Conservation (phyloP, 2,888 invertebrate species). For the Dendrolimus pini region DNA sequence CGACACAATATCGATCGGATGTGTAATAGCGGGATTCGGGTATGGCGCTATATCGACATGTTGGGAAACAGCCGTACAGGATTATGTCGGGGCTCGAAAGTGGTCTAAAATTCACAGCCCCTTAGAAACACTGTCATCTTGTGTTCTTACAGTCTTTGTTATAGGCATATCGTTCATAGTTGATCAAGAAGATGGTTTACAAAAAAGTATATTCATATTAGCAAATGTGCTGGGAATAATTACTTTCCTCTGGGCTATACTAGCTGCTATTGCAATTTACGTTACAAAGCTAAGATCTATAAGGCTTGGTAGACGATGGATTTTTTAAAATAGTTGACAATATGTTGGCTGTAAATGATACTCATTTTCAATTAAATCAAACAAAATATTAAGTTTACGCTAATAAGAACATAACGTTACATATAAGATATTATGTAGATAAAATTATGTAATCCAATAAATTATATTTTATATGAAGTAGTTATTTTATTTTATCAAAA, state of each 20-base stretch:
- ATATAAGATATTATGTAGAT: not conserved
- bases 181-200: conserved; percentile 39
- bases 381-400: no score
- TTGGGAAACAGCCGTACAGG: conserved; percentile 62
- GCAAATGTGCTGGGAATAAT: conserved; percentile 39
- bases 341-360: not conserved
- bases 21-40: conserved; percentile 67
- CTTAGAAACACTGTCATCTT: conserved; percentile 58
- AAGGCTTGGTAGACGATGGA: conserved; percentile 29
- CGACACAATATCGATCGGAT: conserved; percentile 65
- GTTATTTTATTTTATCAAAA: not conserved
- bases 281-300: conserved; percentile 42
- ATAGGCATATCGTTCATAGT: conserved; percentile 41
- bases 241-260: conserved; percentile 45
- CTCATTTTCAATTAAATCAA: not conserved
- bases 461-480: not conserved
- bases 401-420: not conserved
- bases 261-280: conserved; percentile 43
- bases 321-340: conserved; percentile 11
- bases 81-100: conserved; percentile 63
- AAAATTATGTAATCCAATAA: not conserved
- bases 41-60: conserved; percentile 65
- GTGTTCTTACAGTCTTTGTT: conserved; percentile 43
- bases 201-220: conserved; percentile 47
- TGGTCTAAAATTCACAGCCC: conserved; percentile 68